Evolutionary conservation across 92 coral and sea anemone species (phyloP).

Genomic region (Palythoa heliodiscus): DNA sequence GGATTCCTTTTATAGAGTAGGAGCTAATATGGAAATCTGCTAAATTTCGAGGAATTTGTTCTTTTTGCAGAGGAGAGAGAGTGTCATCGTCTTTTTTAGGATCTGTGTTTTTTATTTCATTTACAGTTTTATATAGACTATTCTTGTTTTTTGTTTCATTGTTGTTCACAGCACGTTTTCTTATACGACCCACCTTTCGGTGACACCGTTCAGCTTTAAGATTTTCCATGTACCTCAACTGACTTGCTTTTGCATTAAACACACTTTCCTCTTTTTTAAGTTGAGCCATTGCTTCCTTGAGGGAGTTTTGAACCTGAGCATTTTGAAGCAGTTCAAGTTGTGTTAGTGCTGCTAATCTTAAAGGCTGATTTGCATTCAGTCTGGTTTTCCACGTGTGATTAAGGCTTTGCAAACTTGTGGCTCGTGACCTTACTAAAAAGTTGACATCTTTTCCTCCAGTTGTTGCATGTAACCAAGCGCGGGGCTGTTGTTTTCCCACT

Average conservation of each 20-base stretch:
- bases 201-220: slow-evolving; percentile 48
- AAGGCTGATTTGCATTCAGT: slow-evolving; percentile 3
- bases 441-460: slow-evolving; percentile 47
- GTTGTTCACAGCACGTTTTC: slow-evolving; percentile 1
- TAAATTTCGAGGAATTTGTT: background rate
- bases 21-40: background rate
- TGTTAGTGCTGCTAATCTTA: slow-evolving; percentile 64
- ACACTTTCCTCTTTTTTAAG: slow-evolving; percentile 7
- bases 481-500: background rate
- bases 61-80: background rate
- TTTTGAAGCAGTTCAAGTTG: slow-evolving; percentile 72
- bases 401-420: slow-evolving; percentile 21
- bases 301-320: slow-evolving; percentile 67
- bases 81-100: background rate
- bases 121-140: background rate
- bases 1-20: background rate
- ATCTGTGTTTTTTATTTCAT: background rate
- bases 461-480: background rate
- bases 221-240: slow-evolving; percentile 37
- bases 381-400: slow-evolving; percentile 38
- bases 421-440: slow-evolving; percentile 59
- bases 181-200: slow-evolving; percentile 48
- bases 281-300: slow-evolving; percentile 55
- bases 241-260: slow-evolving; percentile 53
- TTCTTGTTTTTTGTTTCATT: background rate